Evolutionary conservation across 2,888 invertebrate species (phyloP).

Genomic region (Branchellion lobata): DNA sequence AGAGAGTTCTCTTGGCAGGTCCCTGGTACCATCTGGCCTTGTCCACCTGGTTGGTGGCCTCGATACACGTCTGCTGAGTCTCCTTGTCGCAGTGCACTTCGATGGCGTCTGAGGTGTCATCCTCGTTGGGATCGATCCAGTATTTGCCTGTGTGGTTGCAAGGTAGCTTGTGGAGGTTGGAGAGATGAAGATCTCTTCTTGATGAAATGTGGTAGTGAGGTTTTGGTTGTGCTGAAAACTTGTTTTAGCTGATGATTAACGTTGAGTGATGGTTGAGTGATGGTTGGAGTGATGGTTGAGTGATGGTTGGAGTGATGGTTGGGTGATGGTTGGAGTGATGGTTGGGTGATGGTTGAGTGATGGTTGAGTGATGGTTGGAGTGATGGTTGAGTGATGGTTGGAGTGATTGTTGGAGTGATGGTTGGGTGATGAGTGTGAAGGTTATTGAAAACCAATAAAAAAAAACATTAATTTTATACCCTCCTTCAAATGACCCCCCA

Average conservation of each 20-base stretch:
- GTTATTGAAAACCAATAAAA: neutral
- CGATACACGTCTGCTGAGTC: constrained; percentile 75
- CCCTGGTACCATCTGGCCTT: constrained; percentile 46
- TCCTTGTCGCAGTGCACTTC: constrained; percentile 79
- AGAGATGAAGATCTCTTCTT: too few species aligned
- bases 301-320: too few species aligned
- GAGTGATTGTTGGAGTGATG: neutral
- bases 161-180: too few species aligned
- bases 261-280: neutral
- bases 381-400: neutral
- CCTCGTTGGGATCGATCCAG: constrained; percentile 88
- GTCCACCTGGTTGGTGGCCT: constrained; percentile 35
- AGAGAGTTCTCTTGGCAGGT: constrained; percentile 49
- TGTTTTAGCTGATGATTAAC: too few species aligned
- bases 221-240: too few species aligned
- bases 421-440: neutral
- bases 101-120: constrained; percentile 78
- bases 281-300: too few species aligned
- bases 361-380: too few species aligned
- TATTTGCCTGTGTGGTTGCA: constrained; percentile 76
- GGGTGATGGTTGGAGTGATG: too few species aligned
- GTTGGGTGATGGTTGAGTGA: too few species aligned
- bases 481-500: too few species aligned
- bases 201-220: too few species aligned
- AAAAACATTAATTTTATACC: too few species aligned